Evolutionary conservation across 2,113 vertebrate genomes (phyloP), one percentile per base, ranked within the genome.

Genomic region (Spea bombifrons): DNA sequence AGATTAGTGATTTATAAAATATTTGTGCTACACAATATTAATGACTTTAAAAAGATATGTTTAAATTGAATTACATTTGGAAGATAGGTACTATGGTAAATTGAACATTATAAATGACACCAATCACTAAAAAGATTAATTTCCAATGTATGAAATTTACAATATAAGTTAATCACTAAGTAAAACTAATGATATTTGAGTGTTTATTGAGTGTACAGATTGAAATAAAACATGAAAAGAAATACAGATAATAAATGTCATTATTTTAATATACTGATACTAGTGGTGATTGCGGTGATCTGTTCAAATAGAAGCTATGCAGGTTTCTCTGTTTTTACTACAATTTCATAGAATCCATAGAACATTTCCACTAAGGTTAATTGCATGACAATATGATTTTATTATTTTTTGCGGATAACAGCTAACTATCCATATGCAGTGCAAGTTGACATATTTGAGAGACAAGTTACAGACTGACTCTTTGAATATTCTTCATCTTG

Each of bases 21-120:
- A 96, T 96, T 95, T 95, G 93, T 94, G 94, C 93, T 93, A 90
- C 92, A 92, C 89, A 93, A 95, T 95, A 96, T 93, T 95, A 94
- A 96, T 95, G 92, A 88, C 86, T 78, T 83, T 85, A 86, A 88
- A 88, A 92, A 89, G 90, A 89, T 92, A 92, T 90, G 90, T 86
- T 90, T 90, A 91, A 91, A 93, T 92, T 92, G 91, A 91, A 94
- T 92, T 91, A 92, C 90, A 90, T 91, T 88, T 90, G 89, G 86
- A 89, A 86, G 83, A 87, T 79, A 88, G 88, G 85, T 88, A 88
- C 84, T 86, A 87, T 83, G 80, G 89, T 91, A 90, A 93, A 93
- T 88, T 89, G 88, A 88, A 87, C 86, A 85, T 90, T 90, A 92
- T 92, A 89, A 92, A 92, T 92, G 91, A 79, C 82, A 86, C 84